Base-by-base conservation (phyloP, 2,113 vertebrate genomes). In the Irena cyanogastra region DNA sequence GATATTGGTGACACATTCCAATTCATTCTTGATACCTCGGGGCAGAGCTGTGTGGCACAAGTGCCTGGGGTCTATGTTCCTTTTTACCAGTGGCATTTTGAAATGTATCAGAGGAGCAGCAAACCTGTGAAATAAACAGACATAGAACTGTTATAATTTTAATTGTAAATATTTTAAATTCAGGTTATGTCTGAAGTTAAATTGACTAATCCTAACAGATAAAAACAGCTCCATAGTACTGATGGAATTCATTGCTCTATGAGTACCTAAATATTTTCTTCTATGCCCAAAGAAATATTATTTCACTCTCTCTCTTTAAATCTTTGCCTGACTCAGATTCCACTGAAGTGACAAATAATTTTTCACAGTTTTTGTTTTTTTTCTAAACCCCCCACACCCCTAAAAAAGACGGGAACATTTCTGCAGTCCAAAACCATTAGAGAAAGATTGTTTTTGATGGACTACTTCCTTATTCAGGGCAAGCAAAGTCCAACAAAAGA, bases 1-100 rank as follows among this genome's bases (percentile, higher is more conserved):
- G 96, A 99, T 98, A 97, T 99, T 99, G 91, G 99, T 99, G 94
- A 99, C 99, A 97, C 99, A 99, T 98, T 99, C 99, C 97, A 99
- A 93, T 97, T 99, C 99, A 78, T 99, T 99, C 98, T 99, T 99
- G 97, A 99, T 98, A 91, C 98, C 98, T 94, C 99, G 97, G 53
- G 99, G 99, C 95, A 99, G 97, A 84, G 98, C 99, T 83, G 99
- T 99, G 97, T 99, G 99, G 98, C 99, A 99, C 98, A 99, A 97
- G 97, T 99, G 99, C 98, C 99, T 97, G 64, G 99, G 99, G 92
- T 99, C 99, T n/a, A 99, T 99, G 97, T 99, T 99, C 97, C 99
- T 98, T 98, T 99, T 99, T 87, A 99, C 99, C 97, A 99, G 96
- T 0, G 99, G 99, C 99, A 99, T 99, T 97, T 95, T 98, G 98